phyloP scores from a whole-genome alignment of 2,888 invertebrate species.

The Drosophila pseudotalamancana region DNA sequence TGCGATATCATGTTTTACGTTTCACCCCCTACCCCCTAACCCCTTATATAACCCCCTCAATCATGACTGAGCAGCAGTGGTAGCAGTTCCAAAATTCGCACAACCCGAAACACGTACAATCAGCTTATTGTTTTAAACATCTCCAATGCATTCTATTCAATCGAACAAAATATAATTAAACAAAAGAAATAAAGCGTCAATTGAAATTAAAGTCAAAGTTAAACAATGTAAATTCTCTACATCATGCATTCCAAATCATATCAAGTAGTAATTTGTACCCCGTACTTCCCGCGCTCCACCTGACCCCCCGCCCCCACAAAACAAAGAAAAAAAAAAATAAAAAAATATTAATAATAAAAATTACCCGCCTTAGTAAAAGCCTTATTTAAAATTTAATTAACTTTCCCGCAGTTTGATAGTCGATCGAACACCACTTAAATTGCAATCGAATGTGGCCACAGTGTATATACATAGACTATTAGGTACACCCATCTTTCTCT shows the following conservation, averaged over 20 bases:
- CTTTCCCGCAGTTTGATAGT: constrained; percentile 74
- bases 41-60: constrained; percentile 36
- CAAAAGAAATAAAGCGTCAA: constrained; percentile 26
- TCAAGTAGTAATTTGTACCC: constrained; percentile 75
- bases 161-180: constrained; percentile 51
- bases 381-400: constrained; percentile 69
- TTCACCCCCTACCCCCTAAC: constrained; percentile 44
- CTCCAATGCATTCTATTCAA: constrained; percentile 76
- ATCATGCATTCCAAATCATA: constrained; percentile 59
- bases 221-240: constrained; percentile 25
- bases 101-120: constrained; percentile 55
- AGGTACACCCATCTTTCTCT: constrained; percentile 14
- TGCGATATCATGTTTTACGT: constrained; percentile 69
- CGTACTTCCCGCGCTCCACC: constrained; percentile 37
- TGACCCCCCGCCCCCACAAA: constrained; percentile 21
- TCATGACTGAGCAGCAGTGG: constrained; percentile 79
- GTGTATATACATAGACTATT: constrained; percentile 20
- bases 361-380: constrained; percentile 25
- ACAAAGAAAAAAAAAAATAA: too few relatives aligned
- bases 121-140: constrained; percentile 73
- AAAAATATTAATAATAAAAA: too few relatives aligned
- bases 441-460: constrained; percentile 60
- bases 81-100: constrained; percentile 77
- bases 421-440: constrained; percentile 65
- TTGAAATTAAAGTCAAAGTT: constrained; percentile 38